Percentiles rank a stretch among this genome's conserved stretches.
Conservation (phyloP, 2,113 vertebrate genomes). For the Cephalopholis sonnerati region DNA sequence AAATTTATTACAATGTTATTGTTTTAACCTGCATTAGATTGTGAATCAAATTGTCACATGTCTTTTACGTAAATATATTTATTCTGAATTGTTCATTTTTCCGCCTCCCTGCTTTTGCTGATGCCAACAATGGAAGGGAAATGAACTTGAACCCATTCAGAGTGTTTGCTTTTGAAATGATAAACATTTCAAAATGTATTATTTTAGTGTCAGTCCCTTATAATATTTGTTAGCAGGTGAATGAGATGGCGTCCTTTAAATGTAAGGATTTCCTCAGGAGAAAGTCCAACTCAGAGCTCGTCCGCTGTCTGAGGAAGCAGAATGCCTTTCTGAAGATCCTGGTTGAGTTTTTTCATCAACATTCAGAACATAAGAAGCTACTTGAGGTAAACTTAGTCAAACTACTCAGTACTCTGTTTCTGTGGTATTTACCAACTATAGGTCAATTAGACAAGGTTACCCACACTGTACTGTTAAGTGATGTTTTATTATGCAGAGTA, state of each 20-base stretch:
- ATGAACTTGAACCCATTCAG: not conserved
- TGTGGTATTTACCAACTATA: not conserved
- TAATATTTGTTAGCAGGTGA: not conserved
- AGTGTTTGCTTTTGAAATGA: constrained; percentile 32
- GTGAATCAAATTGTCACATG: no score
- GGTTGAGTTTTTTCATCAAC: constrained; percentile 37
- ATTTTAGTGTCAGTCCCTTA: not conserved
- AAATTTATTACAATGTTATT: no score
- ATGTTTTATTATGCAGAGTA: not conserved
- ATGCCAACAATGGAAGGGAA: not conserved
- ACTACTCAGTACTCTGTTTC: not conserved
- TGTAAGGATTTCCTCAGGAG: constrained; percentile 18
- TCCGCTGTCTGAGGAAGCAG: constrained; percentile 77
- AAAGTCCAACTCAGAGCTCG: constrained; percentile 46
- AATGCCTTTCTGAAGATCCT: constrained; percentile 68
- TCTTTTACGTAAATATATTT: no score
- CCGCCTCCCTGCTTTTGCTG: not conserved
- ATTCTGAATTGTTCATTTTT: no score
- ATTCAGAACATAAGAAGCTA: constrained; percentile 75
- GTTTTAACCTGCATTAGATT: no score
- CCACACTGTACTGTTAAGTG: not conserved
- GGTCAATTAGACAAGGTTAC: not conserved
- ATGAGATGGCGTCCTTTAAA: constrained; percentile 50
- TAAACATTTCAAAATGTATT: not conserved
- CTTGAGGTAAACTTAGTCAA: constrained; percentile 81